Base-by-base conservation (phyloP, 1,140 invertebrate genomes). In the Drosophila asahinai region DNA sequence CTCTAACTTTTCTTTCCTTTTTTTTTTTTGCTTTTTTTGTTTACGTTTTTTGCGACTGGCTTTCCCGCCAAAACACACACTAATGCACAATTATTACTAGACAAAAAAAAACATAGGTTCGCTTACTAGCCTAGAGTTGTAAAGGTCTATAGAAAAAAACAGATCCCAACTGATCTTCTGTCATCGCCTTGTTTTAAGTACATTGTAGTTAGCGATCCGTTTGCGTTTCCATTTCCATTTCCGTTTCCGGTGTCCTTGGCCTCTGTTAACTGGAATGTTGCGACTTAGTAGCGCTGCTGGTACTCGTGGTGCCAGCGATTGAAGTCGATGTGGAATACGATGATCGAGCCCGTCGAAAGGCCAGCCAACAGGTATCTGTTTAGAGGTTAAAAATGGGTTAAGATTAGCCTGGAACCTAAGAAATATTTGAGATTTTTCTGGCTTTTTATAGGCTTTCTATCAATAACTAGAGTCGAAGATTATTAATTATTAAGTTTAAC, bases 281-380 rank as follows among this genome's bases (percentile, higher is more conserved):
- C 14, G 19, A 2, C 38, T 95, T 95, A 97, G 94, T 97, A 97
- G 81, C 97, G 95, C 93, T 98, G 97, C 93, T 99, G 98, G 93
- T 98, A 99, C 94, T 99, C 98, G 93, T 99, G 98, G 94, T 99
- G 99, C 99, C 99, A 99, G 92, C 98, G 95, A 94, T 99, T 99
- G 94, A 99, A 99, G 94, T 99, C 99, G 92, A 99, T 99, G 94
- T 99, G 98, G 94, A 99, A 99, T 78, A 99, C 98, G 47, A 99
- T 97, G 63, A 99, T 96, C 19, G 98, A 99, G 42, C 99, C 99
- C 78, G 99, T 99, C 19, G 98, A 97, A 30, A 99, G 94, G 72
- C 99, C 99, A 79, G 98, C 98, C 78, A 99, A 94, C 54, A 99
- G 94, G 94, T 99, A 99, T 93, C 98, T 99, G 93, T 22, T 83